Conservation (phyloP, 2,888 invertebrate genomes). For the Polylopha cassiicola region DNA sequence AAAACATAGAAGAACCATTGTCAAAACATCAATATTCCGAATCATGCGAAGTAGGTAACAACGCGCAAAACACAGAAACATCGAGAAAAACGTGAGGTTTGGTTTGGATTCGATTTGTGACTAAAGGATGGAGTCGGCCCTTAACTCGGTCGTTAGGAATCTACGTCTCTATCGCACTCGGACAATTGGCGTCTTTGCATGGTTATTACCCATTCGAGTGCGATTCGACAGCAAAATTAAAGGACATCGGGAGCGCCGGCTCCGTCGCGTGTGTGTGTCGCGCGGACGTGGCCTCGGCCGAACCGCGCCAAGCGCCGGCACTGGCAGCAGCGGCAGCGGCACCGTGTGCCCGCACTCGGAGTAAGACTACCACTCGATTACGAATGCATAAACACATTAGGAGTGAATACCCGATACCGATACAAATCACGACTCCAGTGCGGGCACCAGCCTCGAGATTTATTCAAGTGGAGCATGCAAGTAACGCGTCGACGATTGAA, state of each 20-base stretch:
- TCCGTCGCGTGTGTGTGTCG: slow-evolving; percentile 71
- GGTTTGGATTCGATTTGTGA: slow-evolving; percentile 48
- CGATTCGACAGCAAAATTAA: slow-evolving; percentile 39
- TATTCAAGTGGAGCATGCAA: slow-evolving; percentile 64
- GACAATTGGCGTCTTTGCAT: slow-evolving; percentile 13
- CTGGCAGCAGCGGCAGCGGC: slow-evolving; percentile 35
- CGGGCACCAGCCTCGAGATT: slow-evolving; percentile 48
- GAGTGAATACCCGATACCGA: background rate
- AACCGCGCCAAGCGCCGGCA: slow-evolving; percentile 33
- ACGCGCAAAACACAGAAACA: slow-evolving; percentile 68
- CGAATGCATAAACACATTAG: no score
- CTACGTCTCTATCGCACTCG: slow-evolving; percentile 5
- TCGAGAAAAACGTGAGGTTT: slow-evolving; percentile 53
- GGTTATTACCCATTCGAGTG: slow-evolving; percentile 16
- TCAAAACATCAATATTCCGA: slow-evolving; percentile 61
- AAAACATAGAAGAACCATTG: slow-evolving; percentile 39
- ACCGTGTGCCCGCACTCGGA: slow-evolving; percentile 44
- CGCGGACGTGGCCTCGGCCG: slow-evolving; percentile 31
- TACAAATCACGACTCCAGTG: slow-evolving; percentile 15
- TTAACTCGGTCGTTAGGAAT: slow-evolving; percentile 16
- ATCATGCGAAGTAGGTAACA: slow-evolving; percentile 71
- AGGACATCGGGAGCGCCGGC: slow-evolving; percentile 66
- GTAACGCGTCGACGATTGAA: slow-evolving; percentile 46
- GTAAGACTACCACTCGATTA: slow-evolving; percentile 6
- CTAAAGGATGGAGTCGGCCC: slow-evolving; percentile 56